Base-by-base conservation (phyloP, 2,797 vertebrate genomes). In the Chaenodraco wilsoni region DNA sequence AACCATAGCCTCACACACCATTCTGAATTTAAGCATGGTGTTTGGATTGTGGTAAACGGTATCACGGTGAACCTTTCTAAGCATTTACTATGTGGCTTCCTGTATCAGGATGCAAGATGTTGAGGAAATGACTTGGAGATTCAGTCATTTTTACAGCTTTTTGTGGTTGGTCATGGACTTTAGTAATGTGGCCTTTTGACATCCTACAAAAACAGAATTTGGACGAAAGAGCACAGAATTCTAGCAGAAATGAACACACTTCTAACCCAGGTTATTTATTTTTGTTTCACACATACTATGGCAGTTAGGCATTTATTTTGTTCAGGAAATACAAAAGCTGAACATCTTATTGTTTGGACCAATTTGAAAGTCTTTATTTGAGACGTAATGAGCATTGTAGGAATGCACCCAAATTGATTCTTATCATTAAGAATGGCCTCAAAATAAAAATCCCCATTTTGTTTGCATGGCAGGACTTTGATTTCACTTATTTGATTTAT, bases 111-210 rank as follows among this genome's bases (percentile, higher is more conserved):
- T 63, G 71, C 62, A 81, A 87, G 81, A 88, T 84, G 78, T 84
- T 66, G 78, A 89, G 87, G 83, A 89, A 89, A 86, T 89, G 64
- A 86, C 81, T 84, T 21, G 40, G 76, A 67, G 76, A 78, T 82
- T 84, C 50, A 40, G 79, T 78, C 19, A 83, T 88, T 85, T 90
- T 84, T 78, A 78, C 85, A 86, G 79, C 84, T 85, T 81, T 58
- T 49, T 81, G 82, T 72, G 78, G 81, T 85, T 69, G 75, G 79
- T 87, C 65, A 67, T 69, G 80, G 84, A 72, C 74, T 81, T 33
- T 56, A 65, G 65, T 67, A 40, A 43, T 64, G 83, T 62, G 73
- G 77, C 70, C 59, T 78, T 67, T 81, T 10, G 12, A 84, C 69
- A 62, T 86, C 16, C 59, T 76, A 77, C 55, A 72, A 49, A 64